Base-by-base conservation (phyloP, 2,797 vertebrate genomes). In the Pelodytes ibericus region DNA sequence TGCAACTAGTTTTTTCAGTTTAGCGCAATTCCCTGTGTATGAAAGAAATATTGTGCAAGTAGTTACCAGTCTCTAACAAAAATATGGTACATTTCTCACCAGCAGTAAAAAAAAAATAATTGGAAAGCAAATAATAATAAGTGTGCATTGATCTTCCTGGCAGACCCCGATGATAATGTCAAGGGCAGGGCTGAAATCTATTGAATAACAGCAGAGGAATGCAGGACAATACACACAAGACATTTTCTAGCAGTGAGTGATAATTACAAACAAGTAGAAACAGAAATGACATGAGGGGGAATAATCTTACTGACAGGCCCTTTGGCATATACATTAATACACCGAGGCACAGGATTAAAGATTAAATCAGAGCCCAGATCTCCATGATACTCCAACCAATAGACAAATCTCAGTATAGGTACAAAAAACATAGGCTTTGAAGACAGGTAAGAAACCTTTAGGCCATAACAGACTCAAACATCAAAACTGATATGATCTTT, bases 231-330 rank as follows among this genome's bases (percentile, higher is more conserved):
- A 33, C 68, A 15, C 8, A 10, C n/a, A 36, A 26, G 13, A 36
- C 29, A 22, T 5, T 29, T 69, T 18, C 24, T 69, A 57, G 60
- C 65, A 69, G 36, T 33, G 10, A 47, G 20, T 5, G 53, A 41
- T 76, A 70, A 70, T 76, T 70, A 30, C 9, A 18, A 70, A 39
- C 74, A 53, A 70, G 74, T 70, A 76, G 66, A 30, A 62, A 76
- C 74, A 76, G 47, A 60, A 44, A 60, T 25, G 20, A 31, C 30
- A 36, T 29, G 74, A 70, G 15, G 9, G 4, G n/a, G 58, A 24
- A 76, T 75, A 56, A 76, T 76, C n/a, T 44, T 57, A 70, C 69
- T 6, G 20, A 70, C 66, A 56, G 25, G 49, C 39, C 24, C 61
- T 8, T 22, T 62, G 65, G 41, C 65, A 53, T 60, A 56, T 33